Evolutionary conservation across 2,113 vertebrate species (phyloP).

Genomic region (Strix aluco): DNA sequence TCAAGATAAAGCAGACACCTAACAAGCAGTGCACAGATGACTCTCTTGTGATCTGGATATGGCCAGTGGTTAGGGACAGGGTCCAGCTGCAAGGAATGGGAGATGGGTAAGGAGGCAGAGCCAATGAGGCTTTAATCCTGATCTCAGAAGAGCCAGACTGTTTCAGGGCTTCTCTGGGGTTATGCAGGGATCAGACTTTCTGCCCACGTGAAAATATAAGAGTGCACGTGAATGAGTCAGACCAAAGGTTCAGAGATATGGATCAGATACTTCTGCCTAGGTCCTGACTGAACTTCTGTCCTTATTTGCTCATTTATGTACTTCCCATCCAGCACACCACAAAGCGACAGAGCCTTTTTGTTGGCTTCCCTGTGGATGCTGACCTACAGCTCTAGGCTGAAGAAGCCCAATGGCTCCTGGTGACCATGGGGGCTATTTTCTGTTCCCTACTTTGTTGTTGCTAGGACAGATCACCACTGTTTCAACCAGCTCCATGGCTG

Average conservation of each 20-base stretch:
- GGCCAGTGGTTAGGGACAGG: background rate
- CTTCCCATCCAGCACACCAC: background rate
- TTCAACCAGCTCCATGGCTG: background rate
- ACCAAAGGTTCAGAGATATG: background rate
- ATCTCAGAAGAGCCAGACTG: background rate
- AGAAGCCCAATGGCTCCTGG: background rate
- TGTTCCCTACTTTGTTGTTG: background rate
- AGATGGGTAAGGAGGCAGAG: background rate
- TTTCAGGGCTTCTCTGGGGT: background rate
- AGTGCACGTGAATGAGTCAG: background rate
- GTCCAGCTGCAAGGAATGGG: background rate
- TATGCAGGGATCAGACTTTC: background rate
- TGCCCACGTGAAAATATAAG: background rate
- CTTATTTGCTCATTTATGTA: background rate
- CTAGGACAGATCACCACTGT: background rate
- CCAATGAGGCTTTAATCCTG: background rate
- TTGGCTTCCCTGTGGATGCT: background rate
- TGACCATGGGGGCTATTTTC: accelerated
- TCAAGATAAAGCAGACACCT: background rate
- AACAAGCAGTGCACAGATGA: background rate
- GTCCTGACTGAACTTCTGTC: background rate
- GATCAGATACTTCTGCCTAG: background rate
- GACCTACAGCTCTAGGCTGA: background rate
- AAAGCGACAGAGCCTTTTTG: background rate
- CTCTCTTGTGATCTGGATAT: background rate